These are phyloP conservation scores for Leptopterna dolabrata DNA, from an alignment of 2,888 invertebrate species.

Conservation along the genomic window DNA sequence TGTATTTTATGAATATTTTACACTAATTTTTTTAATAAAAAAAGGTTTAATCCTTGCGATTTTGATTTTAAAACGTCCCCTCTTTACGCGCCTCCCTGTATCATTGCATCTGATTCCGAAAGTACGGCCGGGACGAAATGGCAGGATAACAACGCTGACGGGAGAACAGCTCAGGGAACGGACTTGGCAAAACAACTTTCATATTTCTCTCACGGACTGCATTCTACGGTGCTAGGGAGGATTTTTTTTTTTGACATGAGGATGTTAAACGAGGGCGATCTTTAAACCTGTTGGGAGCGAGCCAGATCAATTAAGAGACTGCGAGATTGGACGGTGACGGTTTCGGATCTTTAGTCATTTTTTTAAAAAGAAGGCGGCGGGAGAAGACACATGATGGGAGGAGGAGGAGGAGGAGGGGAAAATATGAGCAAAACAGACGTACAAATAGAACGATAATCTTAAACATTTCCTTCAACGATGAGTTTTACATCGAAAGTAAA, in stretches of 20 bases:
- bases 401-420: too few species aligned
- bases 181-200: background rate
- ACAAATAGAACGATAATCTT: background rate
- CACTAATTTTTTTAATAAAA: too few species aligned
- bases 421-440: background rate
- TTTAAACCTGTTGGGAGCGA: background rate
- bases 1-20: too few species aligned
- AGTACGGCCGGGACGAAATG: too few species aligned
- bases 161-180: background rate
- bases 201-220: background rate
- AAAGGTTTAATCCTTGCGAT: too few species aligned
- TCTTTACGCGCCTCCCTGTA: too few species aligned
- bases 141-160: too few species aligned
- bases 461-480: too few species aligned
- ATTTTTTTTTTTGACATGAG: background rate
- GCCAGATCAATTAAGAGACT: conserved; percentile 17
- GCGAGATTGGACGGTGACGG: background rate
- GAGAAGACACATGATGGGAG: background rate
- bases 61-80: too few species aligned
- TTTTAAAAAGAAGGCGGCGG: background rate
- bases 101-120: too few species aligned
- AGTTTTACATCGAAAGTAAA: background rate
- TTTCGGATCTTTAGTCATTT: background rate
- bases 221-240: background rate
- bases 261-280: background rate